A percentile compares a stretch with the other conserved stretches of the same genome.
Conservation (phyloP, 2,113 vertebrate species). For the Chlamydotis undulata region DNA sequence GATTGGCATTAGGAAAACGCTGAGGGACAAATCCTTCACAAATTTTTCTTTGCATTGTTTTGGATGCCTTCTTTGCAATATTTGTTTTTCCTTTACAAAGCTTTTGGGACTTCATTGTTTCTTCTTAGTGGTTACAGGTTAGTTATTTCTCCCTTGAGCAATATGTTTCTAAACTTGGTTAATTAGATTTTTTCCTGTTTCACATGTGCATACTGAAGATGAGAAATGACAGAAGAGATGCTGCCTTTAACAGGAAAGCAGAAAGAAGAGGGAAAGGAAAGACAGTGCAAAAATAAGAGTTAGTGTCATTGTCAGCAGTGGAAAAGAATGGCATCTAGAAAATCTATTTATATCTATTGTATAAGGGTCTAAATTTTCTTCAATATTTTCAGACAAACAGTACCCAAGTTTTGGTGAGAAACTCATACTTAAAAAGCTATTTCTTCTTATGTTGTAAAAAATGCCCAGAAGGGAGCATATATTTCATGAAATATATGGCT, state of each 20-base stretch:
- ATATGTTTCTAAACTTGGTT: not conserved
- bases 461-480: not conserved
- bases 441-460: not conserved
- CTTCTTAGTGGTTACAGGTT: not conserved
- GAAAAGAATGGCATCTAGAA: not conserved
- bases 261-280: not conserved
- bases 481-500: not conserved
- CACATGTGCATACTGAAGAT: not conserved
- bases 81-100: not conserved
- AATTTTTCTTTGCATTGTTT: not conserved
- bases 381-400: not conserved
- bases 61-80: not conserved
- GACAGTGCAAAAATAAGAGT: not conserved
- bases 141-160: not conserved
- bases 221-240: not conserved
- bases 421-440: not conserved
- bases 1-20: not conserved
- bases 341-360: not conserved
- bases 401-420: not conserved
- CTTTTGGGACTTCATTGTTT: not conserved
- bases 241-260: not conserved
- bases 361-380: not conserved
- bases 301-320: not conserved
- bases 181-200: not conserved
- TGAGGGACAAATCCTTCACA: not conserved